Evolutionary conservation across 2,113 vertebrate species (phyloP).

Genomic region (Salminus brasiliensis): DNA sequence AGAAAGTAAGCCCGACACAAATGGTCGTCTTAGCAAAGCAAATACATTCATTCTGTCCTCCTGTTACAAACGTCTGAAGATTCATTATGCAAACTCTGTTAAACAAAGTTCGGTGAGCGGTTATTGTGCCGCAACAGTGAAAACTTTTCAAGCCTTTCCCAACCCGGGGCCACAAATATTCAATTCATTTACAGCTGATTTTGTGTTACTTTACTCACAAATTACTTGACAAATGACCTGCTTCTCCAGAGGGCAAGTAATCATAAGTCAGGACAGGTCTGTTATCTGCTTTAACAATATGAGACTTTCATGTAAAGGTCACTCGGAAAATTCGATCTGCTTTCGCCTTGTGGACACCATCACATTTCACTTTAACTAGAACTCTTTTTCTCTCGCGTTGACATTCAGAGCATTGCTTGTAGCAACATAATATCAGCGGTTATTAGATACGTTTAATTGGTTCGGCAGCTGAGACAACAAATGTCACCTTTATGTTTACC

Average conservation of each 20-base stretch:
- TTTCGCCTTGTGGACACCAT: neutral
- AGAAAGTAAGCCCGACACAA: neutral
- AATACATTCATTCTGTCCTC: neutral
- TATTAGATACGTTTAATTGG: neutral
- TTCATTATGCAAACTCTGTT: neutral
- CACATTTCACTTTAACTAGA: neutral
- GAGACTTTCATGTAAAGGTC: conserved; percentile 17
- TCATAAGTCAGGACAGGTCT: neutral
- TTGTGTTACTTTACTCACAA: neutral
- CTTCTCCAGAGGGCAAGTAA: neutral
- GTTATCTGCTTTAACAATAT: neutral
- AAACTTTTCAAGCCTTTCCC: neutral
- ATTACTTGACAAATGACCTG: neutral
- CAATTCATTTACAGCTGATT: neutral
- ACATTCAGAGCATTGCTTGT: neutral
- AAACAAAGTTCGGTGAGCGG: neutral
- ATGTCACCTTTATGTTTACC: neutral
- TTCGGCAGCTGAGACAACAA: neutral
- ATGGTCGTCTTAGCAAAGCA: neutral
- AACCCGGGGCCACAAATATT: neutral
- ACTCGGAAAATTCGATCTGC: neutral
- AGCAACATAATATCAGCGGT: neutral
- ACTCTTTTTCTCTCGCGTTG: neutral
- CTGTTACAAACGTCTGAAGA: neutral
- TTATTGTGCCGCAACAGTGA: neutral